Conservation (phyloP, 1,140 invertebrate species). For the Gyrodactylus salaris region DNA sequence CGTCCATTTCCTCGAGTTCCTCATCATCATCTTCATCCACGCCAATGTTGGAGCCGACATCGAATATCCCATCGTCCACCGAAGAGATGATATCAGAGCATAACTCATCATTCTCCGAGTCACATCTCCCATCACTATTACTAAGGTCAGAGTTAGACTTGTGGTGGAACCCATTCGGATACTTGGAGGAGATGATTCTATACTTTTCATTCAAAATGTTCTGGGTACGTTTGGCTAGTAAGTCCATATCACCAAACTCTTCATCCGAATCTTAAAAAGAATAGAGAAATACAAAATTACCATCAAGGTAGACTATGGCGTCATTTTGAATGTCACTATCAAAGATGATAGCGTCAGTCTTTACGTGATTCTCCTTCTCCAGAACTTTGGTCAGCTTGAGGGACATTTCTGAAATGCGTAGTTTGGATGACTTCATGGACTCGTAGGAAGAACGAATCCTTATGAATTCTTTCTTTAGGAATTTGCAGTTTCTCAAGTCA, state of each 20-base stretch:
- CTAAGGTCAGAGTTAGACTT: background rate
- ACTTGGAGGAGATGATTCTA: background rate
- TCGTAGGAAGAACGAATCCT: background rate
- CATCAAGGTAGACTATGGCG: too few relatives aligned
- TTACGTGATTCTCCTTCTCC: background rate
- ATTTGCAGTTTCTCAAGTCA: background rate
- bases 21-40: background rate
- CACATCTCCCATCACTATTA: background rate
- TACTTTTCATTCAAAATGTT: background rate
- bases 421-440: background rate
- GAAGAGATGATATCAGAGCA: background rate
- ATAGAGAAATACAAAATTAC: too few relatives aligned
- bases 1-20: background rate
- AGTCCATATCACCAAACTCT: background rate
- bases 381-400: background rate
- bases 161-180: background rate
- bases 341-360: background rate
- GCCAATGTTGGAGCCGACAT: background rate
- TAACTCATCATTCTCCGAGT: background rate
- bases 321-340: background rate
- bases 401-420: background rate
- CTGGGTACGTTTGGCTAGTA: background rate
- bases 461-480: background rate
- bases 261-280: background rate
- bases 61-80: background rate